Conservation (phyloP, 2,113 vertebrate genomes). For the Corapipo altera region DNA sequence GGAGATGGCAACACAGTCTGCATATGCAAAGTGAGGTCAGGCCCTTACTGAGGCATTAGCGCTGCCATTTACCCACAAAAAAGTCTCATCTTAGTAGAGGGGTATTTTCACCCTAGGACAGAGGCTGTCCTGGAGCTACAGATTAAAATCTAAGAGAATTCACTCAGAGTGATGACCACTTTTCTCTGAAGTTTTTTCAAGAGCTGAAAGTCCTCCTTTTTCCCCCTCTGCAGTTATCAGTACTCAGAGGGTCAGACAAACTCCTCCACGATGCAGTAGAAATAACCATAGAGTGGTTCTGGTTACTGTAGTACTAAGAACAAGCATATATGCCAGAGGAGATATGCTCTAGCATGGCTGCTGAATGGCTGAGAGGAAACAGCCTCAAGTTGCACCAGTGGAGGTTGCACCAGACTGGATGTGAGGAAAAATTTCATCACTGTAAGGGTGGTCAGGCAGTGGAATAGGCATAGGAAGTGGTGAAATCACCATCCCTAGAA, state of each 20-base stretch:
- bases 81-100: background rate
- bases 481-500: background rate
- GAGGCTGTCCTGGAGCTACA: background rate
- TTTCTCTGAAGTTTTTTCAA: background rate
- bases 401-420: background rate
- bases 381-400: background rate
- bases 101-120: background rate
- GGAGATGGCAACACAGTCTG: background rate
- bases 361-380: background rate
- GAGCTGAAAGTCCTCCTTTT: background rate
- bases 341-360: background rate
- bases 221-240: background rate
- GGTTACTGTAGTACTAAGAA: background rate
- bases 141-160: background rate
- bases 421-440: background rate
- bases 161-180: background rate
- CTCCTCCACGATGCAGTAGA: background rate
- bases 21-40: conserved; percentile 18
- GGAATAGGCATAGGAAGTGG: background rate
- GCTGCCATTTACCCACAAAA: background rate
- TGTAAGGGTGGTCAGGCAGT: background rate
- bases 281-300: background rate
- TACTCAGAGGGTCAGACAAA: background rate
- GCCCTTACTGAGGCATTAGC: background rate
- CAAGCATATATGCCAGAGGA: background rate